These are phyloP conservation scores for Anguilla obscura DNA, from an alignment of 2,797 vertebrate genomes.

Conservation along the genomic window DNA sequence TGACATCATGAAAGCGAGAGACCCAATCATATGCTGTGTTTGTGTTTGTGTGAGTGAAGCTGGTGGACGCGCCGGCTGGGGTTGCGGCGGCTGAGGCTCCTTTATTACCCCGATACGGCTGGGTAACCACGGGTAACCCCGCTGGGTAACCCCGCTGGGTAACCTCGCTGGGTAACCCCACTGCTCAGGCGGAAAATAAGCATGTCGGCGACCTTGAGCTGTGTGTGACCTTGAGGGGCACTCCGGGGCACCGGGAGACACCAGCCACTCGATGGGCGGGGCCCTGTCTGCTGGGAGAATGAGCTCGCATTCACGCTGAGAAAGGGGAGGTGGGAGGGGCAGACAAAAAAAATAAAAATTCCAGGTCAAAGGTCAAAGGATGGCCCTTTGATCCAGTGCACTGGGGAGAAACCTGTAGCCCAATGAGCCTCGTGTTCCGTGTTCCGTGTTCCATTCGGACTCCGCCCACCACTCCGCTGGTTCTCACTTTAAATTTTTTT, in stretches of 20 bases:
- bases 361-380: background rate
- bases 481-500: conserved; percentile 46
- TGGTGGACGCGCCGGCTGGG: conserved; percentile 63
- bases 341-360: conserved; percentile 43
- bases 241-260: conserved; percentile 32
- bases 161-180: background rate
- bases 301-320: conserved; percentile 40
- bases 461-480: background rate
- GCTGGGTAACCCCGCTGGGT: no score
- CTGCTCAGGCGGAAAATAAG: conserved; percentile 48
- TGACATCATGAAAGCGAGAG: background rate
- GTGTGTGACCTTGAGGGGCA: conserved; percentile 46
- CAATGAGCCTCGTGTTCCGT: background rate
- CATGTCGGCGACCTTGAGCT: conserved; percentile 58
- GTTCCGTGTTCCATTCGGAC: background rate
- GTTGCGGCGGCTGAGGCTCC: conserved; percentile 64
- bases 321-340: conserved; percentile 20
- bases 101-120: conserved; percentile 61
- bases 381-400: conserved; percentile 51
- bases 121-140: conserved; percentile 45
- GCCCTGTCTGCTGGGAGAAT: conserved; percentile 51
- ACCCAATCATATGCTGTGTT: no score
- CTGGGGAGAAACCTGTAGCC: conserved; percentile 39
- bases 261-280: conserved; percentile 35
- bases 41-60: conserved; percentile 58